These are phyloP conservation scores for Sterrhoptilus dennistouni DNA, from an alignment of 2,113 vertebrate species.

Conservation along the genomic window DNA sequence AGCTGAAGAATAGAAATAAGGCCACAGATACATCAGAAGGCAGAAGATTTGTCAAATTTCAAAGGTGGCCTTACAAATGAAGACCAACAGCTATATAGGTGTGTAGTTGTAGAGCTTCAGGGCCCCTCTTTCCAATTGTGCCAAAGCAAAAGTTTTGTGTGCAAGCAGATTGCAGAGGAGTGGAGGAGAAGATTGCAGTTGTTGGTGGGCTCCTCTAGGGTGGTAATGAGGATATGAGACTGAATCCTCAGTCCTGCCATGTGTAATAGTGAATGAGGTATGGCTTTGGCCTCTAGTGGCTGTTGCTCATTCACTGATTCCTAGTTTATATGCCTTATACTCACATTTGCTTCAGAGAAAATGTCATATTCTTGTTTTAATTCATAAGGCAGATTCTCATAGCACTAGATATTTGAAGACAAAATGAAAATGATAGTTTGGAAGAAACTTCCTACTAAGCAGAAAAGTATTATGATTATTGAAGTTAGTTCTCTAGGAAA, in stretches of 20 bases:
- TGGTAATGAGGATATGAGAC: neutral
- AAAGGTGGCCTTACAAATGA: neutral
- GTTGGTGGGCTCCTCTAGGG: neutral
- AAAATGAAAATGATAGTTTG: neutral
- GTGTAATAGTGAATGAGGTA: neutral
- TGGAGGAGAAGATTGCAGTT: neutral
- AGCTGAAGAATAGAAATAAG: neutral
- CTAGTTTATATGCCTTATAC: neutral
- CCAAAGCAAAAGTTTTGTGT: neutral
- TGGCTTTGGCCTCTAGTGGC: neutral
- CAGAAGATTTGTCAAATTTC: neutral
- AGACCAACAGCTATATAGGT: neutral
- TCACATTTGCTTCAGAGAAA: neutral
- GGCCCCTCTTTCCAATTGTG: neutral
- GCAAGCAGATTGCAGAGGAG: neutral
- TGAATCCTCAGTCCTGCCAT: neutral
- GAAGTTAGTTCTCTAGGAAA: neutral
- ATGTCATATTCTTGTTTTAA: neutral
- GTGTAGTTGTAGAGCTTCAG: neutral
- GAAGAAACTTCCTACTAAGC: neutral
- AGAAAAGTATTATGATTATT: neutral
- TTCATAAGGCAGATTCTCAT: neutral
- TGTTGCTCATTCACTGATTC: neutral
- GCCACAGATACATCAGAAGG: neutral
- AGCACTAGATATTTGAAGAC: neutral